Evolutionary conservation across 2,888 invertebrate genomes (phyloP).

Genomic region (Tridacna gigas): DNA sequence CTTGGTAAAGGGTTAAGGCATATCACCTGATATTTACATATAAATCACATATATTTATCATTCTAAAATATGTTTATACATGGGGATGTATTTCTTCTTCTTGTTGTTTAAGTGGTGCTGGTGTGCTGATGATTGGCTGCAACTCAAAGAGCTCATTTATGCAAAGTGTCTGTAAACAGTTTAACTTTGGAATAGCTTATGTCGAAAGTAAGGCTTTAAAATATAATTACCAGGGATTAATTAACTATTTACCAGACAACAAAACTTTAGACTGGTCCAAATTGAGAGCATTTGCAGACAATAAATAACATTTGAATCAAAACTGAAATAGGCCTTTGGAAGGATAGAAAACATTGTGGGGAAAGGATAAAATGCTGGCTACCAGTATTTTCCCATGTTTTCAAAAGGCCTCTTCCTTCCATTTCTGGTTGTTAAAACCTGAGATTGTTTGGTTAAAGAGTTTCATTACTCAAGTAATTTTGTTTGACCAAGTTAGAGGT

Average conservation of each 20-base stretch:
- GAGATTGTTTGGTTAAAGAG: too few relatives aligned
- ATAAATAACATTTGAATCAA: too few relatives aligned
- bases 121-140: conserved; percentile 54
- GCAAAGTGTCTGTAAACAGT: conserved; percentile 45
- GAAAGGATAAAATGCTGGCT: background rate
- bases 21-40: too few relatives aligned
- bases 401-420: too few relatives aligned
- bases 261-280: too few relatives aligned
- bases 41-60: too few relatives aligned
- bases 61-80: background rate
- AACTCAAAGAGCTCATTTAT: conserved; percentile 28
- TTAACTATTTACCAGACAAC: background rate
- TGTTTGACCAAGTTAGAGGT: too few relatives aligned
- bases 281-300: background rate
- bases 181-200: conserved; percentile 46
- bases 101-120: conserved; percentile 31
- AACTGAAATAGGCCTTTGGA: too few relatives aligned
- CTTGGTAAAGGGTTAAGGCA: background rate
- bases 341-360: too few relatives aligned
- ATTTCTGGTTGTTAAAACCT: too few relatives aligned
- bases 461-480: too few relatives aligned
- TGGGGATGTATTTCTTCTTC: background rate
- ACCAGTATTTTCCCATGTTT: background rate
- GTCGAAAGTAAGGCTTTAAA: conserved; percentile 46
- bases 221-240: too few relatives aligned